phyloP scores from a whole-genome alignment of 2,888 invertebrate species.

The Abrostola tripartita region DNA sequence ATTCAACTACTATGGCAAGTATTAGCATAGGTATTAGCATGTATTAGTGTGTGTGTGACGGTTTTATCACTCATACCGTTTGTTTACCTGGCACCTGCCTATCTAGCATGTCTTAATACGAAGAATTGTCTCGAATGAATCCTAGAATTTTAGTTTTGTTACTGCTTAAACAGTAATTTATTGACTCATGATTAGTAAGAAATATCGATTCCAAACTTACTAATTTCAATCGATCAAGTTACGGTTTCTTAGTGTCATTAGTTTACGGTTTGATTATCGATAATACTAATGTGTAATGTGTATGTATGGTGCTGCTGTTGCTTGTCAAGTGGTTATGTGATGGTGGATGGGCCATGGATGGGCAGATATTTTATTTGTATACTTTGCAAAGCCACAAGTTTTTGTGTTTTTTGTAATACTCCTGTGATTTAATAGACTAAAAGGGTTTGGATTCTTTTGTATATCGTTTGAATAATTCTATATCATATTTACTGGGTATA shows the following conservation, averaged over 20 bases:
- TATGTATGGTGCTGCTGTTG: constrained; percentile 27
- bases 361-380: constrained; percentile 55
- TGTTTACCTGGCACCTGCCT: too few relatives aligned
- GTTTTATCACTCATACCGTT: too few relatives aligned
- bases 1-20: too few relatives aligned
- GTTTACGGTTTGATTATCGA: constrained; percentile 1
- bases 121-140: too few relatives aligned
- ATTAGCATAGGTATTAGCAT: too few relatives aligned
- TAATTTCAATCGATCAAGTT: background rate
- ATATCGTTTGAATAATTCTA: constrained; percentile 24
- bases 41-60: too few relatives aligned
- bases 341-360: constrained; percentile 56
- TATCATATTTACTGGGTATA: constrained; percentile 33
- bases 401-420: constrained; percentile 48
- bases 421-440: constrained; percentile 26
- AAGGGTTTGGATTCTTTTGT: constrained; percentile 39
- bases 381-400: constrained; percentile 57
- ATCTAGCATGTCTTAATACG: too few relatives aligned
- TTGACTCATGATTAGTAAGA: background rate
- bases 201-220: background rate
- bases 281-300: constrained; percentile 4
- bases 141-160: too few relatives aligned
- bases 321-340: constrained; percentile 56
- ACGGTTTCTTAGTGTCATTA: constrained; percentile 3
- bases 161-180: too few relatives aligned